Base-by-base conservation (phyloP, 2,797 vertebrate species). In the Phyllotis vaccarum region DNA sequence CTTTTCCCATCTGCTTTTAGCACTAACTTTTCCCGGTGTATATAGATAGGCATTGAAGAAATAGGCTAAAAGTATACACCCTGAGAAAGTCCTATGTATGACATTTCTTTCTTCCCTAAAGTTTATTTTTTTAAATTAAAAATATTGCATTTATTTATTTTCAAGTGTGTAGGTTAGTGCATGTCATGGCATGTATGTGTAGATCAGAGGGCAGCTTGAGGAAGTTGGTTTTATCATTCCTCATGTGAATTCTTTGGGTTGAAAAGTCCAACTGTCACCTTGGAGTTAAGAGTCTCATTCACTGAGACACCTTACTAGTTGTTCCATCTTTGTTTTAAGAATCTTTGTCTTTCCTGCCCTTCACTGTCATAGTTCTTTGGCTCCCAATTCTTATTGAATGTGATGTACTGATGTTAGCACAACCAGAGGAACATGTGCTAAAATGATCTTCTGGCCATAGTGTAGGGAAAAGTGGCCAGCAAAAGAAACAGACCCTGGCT, bases 341-440 rank as follows among this genome's bases (percentile, higher is more conserved):
- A 62, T 31, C 37, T 62, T 43, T 27, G 9, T 62, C 93, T 58
- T 89, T 83, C 60, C 8, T 89, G 58, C 27, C 29, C 90, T 68
- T 93, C 10, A 5, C 34, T 75, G 52, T 52, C 6, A 90, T 5
- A 40, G 52, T 74, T 43, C 2, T 31, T 27, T 93, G 43, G 95
- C 22, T 86, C 37, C 16, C 86, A 31, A 62, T 68, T 82, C 31
- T 43, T 37, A 62, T 60, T 75, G 11, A 13, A 64, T 75, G 37
- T 78, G 75, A 93, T 43, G 31, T 24, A 72, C 21, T 87, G n/a
- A 68, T 79, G 78, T 94, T 54, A 94, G 72, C 64, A 83, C 10
- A 62, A n/a, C 27, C 62, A 24, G 31, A 43, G 24, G 31, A 43
- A n/a, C 0, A 7, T 79, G 64, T 34, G 90, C 62, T 92, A 29